Conservation (phyloP, 2,113 vertebrate species). For the Bos indicus region DNA sequence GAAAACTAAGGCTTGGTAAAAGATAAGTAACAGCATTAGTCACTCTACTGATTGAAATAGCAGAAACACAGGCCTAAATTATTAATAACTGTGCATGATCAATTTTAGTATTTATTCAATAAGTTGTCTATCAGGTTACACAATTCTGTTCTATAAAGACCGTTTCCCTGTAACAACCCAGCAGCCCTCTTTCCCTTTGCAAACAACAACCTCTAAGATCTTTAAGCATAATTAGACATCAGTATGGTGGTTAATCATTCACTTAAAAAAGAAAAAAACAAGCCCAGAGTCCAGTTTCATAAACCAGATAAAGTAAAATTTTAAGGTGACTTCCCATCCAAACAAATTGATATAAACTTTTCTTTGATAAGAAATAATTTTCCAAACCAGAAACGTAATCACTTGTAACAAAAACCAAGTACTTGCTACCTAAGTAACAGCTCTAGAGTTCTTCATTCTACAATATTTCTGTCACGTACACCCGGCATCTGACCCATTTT, state of each 20-base stretch:
- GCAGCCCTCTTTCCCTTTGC: not conserved
- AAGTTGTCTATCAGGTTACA: not conserved
- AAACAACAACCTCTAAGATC: not conserved
- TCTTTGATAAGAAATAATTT: not conserved
- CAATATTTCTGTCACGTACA: not conserved
- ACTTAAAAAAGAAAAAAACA: not conserved
- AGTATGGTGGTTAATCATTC: not conserved
- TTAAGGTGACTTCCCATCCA: not conserved
- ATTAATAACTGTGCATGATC: not conserved
- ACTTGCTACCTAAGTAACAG: not conserved
- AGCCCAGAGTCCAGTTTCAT: not conserved
- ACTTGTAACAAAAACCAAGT: not conserved
- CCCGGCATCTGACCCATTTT: not conserved
- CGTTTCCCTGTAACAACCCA: not conserved
- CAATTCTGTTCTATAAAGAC: not conserved
- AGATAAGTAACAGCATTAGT: not conserved
- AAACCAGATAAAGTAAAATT: not conserved
- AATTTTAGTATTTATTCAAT: not conserved
- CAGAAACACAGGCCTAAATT: not conserved
- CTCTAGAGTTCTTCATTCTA: not conserved
- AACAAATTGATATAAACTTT: not conserved
- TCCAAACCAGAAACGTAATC: not conserved
- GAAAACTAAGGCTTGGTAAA: not conserved
- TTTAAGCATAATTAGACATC: not conserved
- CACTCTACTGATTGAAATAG: not conserved